These are phyloP conservation scores for Synergus gifuensis DNA, from an alignment of 2,888 invertebrate genomes.

Conservation along the genomic window DNA sequence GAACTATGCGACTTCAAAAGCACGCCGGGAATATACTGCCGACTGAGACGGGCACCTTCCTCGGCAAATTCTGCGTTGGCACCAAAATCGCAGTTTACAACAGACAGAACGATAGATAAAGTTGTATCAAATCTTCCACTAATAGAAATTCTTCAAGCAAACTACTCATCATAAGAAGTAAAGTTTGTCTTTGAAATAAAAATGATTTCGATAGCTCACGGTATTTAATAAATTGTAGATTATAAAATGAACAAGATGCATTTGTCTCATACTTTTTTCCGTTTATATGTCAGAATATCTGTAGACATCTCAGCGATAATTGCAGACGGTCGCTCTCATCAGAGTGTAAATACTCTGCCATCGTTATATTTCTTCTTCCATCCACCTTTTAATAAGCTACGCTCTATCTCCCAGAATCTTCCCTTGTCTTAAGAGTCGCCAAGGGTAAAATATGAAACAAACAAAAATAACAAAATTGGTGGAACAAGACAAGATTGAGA, in stretches of 20 bases:
- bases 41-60: slow-evolving; percentile 59
- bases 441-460: slow-evolving; percentile 24
- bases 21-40: slow-evolving; percentile 58
- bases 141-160: background rate
- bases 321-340: slow-evolving; percentile 45
- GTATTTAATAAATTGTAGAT: background rate
- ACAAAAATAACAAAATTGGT: slow-evolving; percentile 40
- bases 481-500: background rate
- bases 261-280: background rate
- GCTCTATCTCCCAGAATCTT: background rate
- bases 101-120: slow-evolving; percentile 64
- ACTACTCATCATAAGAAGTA: background rate
- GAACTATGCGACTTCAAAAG: slow-evolving; percentile 73
- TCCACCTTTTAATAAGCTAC: background rate
- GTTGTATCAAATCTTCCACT: slow-evolving; percentile 55
- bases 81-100: slow-evolving; percentile 64
- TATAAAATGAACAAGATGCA: background rate
- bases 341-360: slow-evolving; percentile 48
- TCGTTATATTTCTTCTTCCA: slow-evolving; percentile 47
- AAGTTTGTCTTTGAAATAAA: background rate
- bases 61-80: slow-evolving; percentile 63
- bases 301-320: slow-evolving; percentile 42
- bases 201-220: background rate
- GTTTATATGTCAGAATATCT: background rate
- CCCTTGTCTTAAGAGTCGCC: slow-evolving; percentile 2